These are phyloP conservation scores for Meloidogyne hapla DNA, from an alignment of 1,140 invertebrate genomes.

Conservation along the genomic window DNA sequence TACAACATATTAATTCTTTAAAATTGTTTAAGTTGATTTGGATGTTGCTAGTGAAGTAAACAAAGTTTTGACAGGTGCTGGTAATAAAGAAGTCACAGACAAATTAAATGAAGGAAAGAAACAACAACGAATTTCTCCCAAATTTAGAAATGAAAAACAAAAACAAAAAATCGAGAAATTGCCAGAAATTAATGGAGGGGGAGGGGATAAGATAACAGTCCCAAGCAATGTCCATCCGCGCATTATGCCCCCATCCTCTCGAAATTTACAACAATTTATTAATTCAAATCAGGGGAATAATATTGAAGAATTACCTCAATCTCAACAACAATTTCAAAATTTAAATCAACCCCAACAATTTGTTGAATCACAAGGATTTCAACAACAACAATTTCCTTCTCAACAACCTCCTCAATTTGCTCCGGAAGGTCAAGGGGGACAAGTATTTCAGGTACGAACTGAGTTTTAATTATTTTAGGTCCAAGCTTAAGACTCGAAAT, in stretches of 20 bases:
- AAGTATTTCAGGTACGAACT: neutral
- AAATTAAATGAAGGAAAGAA: slow-evolving; percentile 42
- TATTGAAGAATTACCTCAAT: neutral
- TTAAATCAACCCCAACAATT: slow-evolving; percentile 2
- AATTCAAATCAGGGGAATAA: neutral
- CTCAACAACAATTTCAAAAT: slow-evolving; percentile 18
- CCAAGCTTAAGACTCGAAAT: too few species aligned
- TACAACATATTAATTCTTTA: too few species aligned
- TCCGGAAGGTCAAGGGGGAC: neutral
- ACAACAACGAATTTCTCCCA: slow-evolving; percentile 25
- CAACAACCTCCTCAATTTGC: neutral
- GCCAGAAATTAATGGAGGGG: slow-evolving; percentile 10
- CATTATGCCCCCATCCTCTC: slow-evolving; percentile 5
- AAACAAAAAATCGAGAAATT: slow-evolving; percentile 11
- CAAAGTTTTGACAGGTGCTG: slow-evolving; percentile 44
- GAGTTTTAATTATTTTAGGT: too few species aligned
- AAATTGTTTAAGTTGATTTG: slow-evolving; percentile 37
- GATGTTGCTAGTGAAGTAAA: slow-evolving; percentile 47
- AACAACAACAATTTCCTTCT: neutral
- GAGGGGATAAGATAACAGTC: neutral
- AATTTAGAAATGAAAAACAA: slow-evolving; percentile 29
- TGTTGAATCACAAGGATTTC: neutral
- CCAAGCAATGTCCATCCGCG: slow-evolving; percentile 12
- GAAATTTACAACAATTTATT: slow-evolving; percentile 1
- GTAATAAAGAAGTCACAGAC: slow-evolving; percentile 50